phyloP scores from a whole-genome alignment of 2,113 vertebrate genomes.

The Nycticryphes semicollaris region DNA sequence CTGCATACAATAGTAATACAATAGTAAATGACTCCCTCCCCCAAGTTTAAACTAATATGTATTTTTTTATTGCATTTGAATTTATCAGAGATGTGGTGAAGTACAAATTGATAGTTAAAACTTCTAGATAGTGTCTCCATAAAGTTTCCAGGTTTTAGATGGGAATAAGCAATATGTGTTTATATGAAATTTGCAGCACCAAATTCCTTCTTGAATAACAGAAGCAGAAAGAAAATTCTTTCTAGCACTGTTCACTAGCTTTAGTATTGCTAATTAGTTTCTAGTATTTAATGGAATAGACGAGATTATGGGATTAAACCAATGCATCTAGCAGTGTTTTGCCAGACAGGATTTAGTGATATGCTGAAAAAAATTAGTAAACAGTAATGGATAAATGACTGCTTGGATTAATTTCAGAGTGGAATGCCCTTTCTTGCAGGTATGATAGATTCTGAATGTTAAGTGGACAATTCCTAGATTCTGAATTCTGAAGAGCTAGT shows the following conservation, averaged over 20 bases:
- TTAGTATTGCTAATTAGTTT: background rate
- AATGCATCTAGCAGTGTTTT: background rate
- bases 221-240: background rate
- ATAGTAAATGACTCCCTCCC: rapidly evolving
- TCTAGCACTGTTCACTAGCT: background rate
- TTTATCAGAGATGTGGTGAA: background rate
- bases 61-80: background rate
- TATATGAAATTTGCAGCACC: background rate
- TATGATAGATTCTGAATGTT: background rate
- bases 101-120: background rate
- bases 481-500: background rate
- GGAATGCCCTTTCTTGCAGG: background rate
- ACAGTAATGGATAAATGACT: background rate
- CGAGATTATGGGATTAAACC: background rate
- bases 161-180: background rate
- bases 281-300: background rate
- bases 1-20: background rate
- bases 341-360: background rate
- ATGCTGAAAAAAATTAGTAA: background rate
- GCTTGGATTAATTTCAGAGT: background rate
- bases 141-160: background rate
- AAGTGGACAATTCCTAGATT: background rate
- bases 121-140: background rate
- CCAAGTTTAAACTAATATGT: background rate
- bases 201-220: background rate